phyloP scores from a whole-genome alignment of 2,797 vertebrate genomes.

The Echiichthys vipera region DNA sequence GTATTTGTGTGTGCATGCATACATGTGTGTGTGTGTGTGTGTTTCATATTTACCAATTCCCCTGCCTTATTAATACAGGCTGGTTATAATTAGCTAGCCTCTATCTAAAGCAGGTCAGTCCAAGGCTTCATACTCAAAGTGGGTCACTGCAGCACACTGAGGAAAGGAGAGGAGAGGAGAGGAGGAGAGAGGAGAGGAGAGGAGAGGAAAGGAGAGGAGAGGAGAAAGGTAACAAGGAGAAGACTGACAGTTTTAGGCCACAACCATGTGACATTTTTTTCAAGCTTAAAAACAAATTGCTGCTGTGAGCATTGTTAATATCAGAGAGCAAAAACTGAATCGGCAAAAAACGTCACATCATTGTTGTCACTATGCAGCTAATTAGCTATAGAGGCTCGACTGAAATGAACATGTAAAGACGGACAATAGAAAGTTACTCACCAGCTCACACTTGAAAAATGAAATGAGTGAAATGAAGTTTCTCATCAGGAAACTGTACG shows the following conservation, averaged over 20 bases:
- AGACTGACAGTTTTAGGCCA: conserved; percentile 35
- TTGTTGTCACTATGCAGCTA: conserved; percentile 2
- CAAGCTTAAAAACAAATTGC: conserved; percentile 3
- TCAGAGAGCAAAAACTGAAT: neutral
- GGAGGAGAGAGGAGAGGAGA: neutral
- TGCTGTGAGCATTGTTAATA: conserved; percentile 1
- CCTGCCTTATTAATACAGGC: conserved; percentile 74
- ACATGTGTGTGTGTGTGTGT: conserved; percentile 28
- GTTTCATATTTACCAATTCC: conserved; percentile 80
- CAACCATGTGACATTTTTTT: conserved; percentile 11
- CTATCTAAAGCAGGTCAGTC: conserved; percentile 84
- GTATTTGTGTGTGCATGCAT: neutral
- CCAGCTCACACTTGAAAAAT: neutral
- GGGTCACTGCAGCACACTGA: conserved; percentile 77
- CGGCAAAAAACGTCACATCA: conserved; percentile 7
- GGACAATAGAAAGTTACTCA: neutral
- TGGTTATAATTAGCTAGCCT: conserved; percentile 84
- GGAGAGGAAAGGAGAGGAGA: neutral
- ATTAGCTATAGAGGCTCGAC: neutral
- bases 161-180: conserved; percentile 19
- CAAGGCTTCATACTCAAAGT: conserved; percentile 77
- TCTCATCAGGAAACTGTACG: neutral
- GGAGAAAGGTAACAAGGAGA: neutral
- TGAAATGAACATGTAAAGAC: neutral
- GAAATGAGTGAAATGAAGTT: conserved; percentile 4